These are phyloP conservation scores for Phortica okadai DNA, from an alignment of 2,888 invertebrate genomes.

Conservation along the genomic window DNA sequence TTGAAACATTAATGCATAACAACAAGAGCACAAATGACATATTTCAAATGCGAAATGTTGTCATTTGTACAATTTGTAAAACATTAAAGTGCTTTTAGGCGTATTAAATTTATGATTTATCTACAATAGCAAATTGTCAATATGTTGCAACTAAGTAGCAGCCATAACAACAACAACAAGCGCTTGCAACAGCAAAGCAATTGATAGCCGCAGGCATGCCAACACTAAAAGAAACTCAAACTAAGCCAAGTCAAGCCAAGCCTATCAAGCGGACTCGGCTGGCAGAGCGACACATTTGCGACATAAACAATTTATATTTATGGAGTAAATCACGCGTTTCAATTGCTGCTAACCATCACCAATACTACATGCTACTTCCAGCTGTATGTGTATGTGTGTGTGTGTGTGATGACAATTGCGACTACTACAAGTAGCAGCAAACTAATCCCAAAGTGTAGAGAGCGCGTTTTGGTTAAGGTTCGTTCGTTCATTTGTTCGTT, in stretches of 20 bases:
- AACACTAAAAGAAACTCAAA: slow-evolving; percentile 13
- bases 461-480: neutral
- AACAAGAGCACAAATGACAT: slow-evolving; percentile 11
- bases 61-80: slow-evolving; percentile 26
- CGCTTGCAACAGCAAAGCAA: neutral
- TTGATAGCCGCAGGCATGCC: neutral
- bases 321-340: slow-evolving; percentile 45
- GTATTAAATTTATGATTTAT: slow-evolving; percentile 5
- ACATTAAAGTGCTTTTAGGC: slow-evolving; percentile 12
- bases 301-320: slow-evolving; percentile 43
- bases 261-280: neutral
- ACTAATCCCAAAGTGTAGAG: neutral
- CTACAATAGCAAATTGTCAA: slow-evolving; percentile 24
- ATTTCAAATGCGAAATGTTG: neutral
- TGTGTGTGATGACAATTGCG: neutral
- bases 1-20: neutral
- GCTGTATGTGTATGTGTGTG: neutral
- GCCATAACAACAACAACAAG: neutral
- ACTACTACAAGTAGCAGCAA: neutral
- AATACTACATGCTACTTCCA: neutral
- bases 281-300: slow-evolving; percentile 29
- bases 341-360: slow-evolving; percentile 31
- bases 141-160: slow-evolving; percentile 20
- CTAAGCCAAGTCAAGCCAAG: neutral
- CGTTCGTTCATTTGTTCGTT: neutral